phyloP scores from a whole-genome alignment of 2,113 vertebrate species.

The Chinchilla lanigera region DNA sequence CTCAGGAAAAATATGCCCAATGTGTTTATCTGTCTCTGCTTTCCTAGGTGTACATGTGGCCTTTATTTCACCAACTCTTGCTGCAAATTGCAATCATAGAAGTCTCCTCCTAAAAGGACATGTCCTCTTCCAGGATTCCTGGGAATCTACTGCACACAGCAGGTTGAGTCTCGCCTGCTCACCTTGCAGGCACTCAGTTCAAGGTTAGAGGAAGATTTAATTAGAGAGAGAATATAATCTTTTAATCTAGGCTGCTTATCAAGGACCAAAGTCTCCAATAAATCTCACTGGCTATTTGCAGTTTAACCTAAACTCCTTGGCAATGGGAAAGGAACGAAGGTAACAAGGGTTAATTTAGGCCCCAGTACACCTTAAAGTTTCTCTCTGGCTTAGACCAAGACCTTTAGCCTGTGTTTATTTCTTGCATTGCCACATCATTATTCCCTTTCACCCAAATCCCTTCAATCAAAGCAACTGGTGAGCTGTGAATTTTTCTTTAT shows the following conservation, averaged over 20 bases:
- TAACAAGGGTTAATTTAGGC: background rate
- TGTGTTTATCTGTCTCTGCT: background rate
- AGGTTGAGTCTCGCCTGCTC: conserved; percentile 13
- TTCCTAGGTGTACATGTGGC: fast-evolving
- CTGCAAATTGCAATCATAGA: background rate
- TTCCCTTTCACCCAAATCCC: background rate
- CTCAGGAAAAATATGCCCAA: background rate
- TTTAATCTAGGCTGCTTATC: conserved; percentile 65
- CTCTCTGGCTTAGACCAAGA: background rate
- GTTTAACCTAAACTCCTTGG: conserved; percentile 7
- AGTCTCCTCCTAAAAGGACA: background rate
- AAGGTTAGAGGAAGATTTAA: conserved; percentile 65
- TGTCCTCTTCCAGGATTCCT: background rate
- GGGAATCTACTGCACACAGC: background rate
- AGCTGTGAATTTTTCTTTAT: background rate
- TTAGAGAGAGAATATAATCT: conserved; percentile 73
- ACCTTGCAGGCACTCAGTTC: background rate
- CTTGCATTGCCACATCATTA: background rate
- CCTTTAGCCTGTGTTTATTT: conserved; percentile 20
- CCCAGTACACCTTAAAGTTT: background rate
- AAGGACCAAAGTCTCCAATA: conserved; percentile 48
- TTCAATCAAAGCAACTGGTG: background rate
- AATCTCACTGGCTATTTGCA: conserved; percentile 30
- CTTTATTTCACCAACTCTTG: background rate
- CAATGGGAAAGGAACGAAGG: background rate